Evolutionary conservation across 2,113 vertebrate species (phyloP), one percentile per base, ranked within the genome.

Genomic region (Glaucidium brasilianum): DNA sequence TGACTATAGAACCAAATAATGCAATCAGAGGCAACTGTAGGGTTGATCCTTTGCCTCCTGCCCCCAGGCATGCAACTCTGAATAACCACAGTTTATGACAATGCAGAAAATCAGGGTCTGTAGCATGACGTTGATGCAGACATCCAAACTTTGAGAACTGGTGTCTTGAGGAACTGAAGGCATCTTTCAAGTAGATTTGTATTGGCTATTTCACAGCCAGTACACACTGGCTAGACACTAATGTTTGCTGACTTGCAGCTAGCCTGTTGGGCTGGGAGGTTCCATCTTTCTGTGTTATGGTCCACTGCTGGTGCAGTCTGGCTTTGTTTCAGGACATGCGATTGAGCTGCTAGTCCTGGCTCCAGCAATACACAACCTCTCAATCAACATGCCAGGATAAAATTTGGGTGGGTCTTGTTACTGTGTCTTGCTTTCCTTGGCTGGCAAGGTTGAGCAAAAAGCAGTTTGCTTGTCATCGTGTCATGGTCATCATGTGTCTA

Each of bases 241-340:
- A 6, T 23, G 5, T 73, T 85, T 88, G 32, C 23, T 86, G 58
- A 50, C 34, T 63, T 55, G 16, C 32, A 88, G n/a, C 45, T 74
- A 45, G 39, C 22, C 20, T 66, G 14, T 16, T 45, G 34, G 62
- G n/a, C 35, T 90, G 45, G n/a, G 20, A 60, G 25, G 15, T 15
- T 80, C 22, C 35, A 23, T 34, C 45, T 49, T 12, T 78, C 63
- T 73, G 37, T 2, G 1, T 47, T 64, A 43, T 34, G 43, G 62
- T 34, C 16, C 10, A 10, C 9, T 88, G 60, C 52, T 84, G 43
- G 18, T 39, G 6, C n/a, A 47, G 17, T 8, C 21, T 73, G 63
- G 58, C 45, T 32, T 63, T 84, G 8, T 29, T 60, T 78, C 39
- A 41, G 64, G 29, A 59, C 7, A 4, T 53, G 6, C 0, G 0